A percentile compares a stretch with the other conserved stretches of the same genome.
Conservation (phyloP, 2,113 vertebrate species). For the Uropsilus gracilis region DNA sequence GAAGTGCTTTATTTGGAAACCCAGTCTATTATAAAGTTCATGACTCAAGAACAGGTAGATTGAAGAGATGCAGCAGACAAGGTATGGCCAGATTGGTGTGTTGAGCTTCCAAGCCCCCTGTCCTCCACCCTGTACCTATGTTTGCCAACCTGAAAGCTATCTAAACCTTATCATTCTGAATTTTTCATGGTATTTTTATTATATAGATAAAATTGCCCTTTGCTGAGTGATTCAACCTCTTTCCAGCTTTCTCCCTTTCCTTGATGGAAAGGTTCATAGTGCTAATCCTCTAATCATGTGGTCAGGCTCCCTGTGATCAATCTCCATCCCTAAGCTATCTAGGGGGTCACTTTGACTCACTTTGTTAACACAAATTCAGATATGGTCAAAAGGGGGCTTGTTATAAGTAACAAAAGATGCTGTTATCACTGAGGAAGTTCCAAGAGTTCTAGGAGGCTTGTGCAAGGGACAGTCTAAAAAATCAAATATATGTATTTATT, state of each 20-base stretch:
- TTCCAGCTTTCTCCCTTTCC: neutral
- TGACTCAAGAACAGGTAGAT: neutral
- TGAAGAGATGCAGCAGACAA: neutral
- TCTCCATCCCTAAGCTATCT: neutral
- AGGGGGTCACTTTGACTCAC: neutral
- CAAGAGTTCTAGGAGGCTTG: neutral
- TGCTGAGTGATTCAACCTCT: neutral
- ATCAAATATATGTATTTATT: neutral
- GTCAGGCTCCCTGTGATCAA: neutral
- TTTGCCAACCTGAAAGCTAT: neutral
- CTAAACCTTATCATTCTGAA: neutral
- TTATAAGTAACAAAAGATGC: neutral
- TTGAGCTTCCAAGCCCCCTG: neutral
- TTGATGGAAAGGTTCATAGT: neutral
- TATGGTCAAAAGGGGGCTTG: neutral
- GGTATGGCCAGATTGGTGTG: too few relatives aligned
- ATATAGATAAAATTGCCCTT: neutral
- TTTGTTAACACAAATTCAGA: neutral
- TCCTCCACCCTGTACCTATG: neutral
- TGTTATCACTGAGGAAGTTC: neutral
- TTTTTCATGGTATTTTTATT: neutral
- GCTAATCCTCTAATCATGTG: neutral
- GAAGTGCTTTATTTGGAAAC: neutral
- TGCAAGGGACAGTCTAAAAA: neutral
- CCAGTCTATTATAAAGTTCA: neutral